Evolutionary conservation across 2,113 vertebrate genomes (phyloP).

Genomic region (Nothoprocta perdicaria): DNA sequence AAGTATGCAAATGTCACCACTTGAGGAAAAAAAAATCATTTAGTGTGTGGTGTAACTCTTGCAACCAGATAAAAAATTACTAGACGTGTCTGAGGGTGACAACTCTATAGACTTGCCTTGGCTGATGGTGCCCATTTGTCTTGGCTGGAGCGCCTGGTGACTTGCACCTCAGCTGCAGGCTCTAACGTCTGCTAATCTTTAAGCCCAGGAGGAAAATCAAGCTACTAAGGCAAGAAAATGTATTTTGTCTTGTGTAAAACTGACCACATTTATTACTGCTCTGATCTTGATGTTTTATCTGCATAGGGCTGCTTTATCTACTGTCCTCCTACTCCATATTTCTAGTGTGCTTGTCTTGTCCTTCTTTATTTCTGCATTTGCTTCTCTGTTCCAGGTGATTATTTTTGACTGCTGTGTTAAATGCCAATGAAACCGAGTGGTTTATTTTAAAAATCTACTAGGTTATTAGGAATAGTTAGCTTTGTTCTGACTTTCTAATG

Average conservation of each 20-base stretch:
- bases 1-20: accelerated
- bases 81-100: accelerated
- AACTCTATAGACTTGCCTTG: not conserved
- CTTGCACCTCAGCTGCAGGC: not conserved
- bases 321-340: accelerated
- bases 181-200: accelerated
- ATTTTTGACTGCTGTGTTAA: not conserved
- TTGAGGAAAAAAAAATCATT: no score
- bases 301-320: not conserved
- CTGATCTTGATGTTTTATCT: accelerated
- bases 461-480: not conserved
- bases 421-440: accelerated
- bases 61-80: accelerated
- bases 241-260: not conserved
- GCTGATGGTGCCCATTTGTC: not conserved
- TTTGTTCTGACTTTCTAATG: not conserved
- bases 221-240: not conserved
- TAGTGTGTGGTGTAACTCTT: not conserved
- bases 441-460: not conserved
- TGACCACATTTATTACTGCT: not conserved
- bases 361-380: no score
- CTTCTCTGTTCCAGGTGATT: not conserved
- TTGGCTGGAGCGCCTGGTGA: accelerated
- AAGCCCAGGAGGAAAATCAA: not conserved
- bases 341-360: no score